Evolutionary conservation across 1,140 invertebrate species (phyloP).

Genomic region (Aphaenogaster floridana): DNA sequence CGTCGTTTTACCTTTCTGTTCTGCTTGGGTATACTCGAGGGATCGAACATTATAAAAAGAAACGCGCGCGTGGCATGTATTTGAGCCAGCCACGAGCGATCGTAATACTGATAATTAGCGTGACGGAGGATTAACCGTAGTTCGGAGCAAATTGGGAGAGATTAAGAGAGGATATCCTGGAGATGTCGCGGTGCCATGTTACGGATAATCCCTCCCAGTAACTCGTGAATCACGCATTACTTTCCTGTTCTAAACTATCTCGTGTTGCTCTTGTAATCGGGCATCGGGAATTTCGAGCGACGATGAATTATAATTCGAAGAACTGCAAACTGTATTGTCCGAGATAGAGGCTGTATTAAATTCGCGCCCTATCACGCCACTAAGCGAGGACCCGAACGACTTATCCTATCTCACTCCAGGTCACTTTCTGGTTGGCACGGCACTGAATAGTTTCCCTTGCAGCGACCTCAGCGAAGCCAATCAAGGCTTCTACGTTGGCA

Average conservation of each 20-base stretch:
- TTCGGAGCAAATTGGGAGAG: neutral
- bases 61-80: neutral
- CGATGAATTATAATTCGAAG: neutral
- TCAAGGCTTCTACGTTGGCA: no score
- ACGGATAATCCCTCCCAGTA: neutral
- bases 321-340: no score
- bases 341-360: no score
- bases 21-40: neutral
- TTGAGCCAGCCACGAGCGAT: neutral
- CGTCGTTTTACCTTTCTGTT: no score
- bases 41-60: neutral
- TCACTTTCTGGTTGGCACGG: no score
- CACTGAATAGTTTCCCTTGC: no score
- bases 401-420: no score
- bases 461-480: no score
- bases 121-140: neutral
- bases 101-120: neutral
- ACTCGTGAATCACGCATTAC: conserved; percentile 21
- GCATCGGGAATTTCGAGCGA: neutral
- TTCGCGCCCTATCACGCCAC: no score
- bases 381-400: no score
- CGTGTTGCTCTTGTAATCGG: neutral
- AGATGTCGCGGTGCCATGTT: conserved; percentile 17
- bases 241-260: conserved; percentile 9
- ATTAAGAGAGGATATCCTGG: conserved; percentile 18